phyloP scores from a whole-genome alignment of 2,888 invertebrate genomes.

The Palloptera scutellata region DNA sequence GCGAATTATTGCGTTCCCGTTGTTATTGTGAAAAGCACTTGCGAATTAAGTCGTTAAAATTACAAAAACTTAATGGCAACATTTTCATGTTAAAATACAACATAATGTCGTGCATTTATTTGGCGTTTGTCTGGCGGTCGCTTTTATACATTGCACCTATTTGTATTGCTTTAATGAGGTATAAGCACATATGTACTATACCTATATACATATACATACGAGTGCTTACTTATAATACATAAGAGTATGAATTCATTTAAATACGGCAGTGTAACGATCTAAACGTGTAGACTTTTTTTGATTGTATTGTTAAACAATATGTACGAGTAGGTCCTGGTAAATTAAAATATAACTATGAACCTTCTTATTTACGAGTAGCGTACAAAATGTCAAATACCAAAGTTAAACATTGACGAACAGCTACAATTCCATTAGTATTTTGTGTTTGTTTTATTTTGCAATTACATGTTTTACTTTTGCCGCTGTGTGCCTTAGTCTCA shows the following conservation, averaged over 20 bases:
- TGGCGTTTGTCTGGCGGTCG: slow-evolving; percentile 15
- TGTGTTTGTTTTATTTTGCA: no score
- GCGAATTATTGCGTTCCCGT: background rate
- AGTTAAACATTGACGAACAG: no score
- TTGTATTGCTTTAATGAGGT: background rate
- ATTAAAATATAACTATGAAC: no score
- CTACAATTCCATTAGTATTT: no score
- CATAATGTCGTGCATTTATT: slow-evolving; percentile 31
- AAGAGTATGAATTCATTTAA: background rate
- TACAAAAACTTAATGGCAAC: slow-evolving; percentile 31
- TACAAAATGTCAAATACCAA: no score
- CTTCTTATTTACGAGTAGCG: no score
- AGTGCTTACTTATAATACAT: background rate
- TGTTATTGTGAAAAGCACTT: slow-evolving; percentile 13
- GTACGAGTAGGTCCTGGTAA: no score
- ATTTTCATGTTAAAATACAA: slow-evolving; percentile 35
- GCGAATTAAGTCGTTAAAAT: slow-evolving; percentile 34
- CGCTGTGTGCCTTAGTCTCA: no score
- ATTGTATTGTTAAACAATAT: no score
- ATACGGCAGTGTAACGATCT: no score
- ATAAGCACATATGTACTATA: background rate
- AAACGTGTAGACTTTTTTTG: no score
- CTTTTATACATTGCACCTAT: background rate
- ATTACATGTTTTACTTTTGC: no score
- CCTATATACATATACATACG: background rate